Percentiles rank a stretch among this genome's conserved stretches.
Conservation (phyloP, 2,113 vertebrate genomes). For the Bolborhynchus lineola region DNA sequence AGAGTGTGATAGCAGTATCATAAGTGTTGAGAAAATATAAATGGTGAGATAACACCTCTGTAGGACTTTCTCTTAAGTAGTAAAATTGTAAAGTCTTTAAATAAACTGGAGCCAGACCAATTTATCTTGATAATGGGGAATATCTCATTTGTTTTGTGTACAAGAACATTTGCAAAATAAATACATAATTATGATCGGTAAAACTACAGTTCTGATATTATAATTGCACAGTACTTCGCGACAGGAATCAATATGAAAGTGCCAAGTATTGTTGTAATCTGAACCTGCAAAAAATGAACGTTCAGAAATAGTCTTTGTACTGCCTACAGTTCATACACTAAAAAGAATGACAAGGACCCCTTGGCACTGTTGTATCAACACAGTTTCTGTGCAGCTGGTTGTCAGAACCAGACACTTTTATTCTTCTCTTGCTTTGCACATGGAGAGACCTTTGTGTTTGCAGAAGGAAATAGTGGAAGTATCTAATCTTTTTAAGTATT, state of each 20-base stretch:
- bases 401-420: neutral
- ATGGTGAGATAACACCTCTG: slow-evolving; percentile 86
- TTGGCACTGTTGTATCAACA: neutral
- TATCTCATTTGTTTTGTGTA: slow-evolving; percentile 60
- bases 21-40: slow-evolving; percentile 86
- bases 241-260: neutral
- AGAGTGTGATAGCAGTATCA: slow-evolving; percentile 84
- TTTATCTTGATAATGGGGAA: slow-evolving; percentile 69
- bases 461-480: neutral
- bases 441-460: neutral
- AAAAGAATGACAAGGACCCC: neutral
- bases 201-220: neutral
- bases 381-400: neutral
- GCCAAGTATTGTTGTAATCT: neutral
- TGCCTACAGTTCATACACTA: neutral
- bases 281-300: slow-evolving; percentile 26
- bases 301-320: neutral
- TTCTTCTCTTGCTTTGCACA: neutral
- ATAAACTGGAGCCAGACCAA: slow-evolving; percentile 69
- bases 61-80: slow-evolving; percentile 81
- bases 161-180: slow-evolving; percentile 47
- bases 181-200: neutral
- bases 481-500: neutral
- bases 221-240: neutral
- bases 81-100: slow-evolving; percentile 82